Conservation (phyloP, 1,140 invertebrate species). For the Prorops nasuta region DNA sequence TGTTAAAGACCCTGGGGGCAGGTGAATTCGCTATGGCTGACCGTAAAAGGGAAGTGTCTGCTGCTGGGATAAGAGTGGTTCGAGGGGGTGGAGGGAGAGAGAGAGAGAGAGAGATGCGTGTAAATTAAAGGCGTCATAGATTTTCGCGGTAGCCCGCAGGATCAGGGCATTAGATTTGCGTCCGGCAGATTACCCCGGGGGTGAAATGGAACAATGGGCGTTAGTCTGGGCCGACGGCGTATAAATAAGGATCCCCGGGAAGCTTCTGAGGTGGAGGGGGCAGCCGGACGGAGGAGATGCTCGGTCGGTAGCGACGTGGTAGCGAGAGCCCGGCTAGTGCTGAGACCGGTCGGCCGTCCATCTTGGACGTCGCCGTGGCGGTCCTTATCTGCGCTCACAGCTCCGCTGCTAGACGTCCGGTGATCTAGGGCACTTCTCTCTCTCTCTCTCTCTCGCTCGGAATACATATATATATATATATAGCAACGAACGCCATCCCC, state of each 20-base stretch:
- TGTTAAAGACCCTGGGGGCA: too few species aligned
- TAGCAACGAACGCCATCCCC: too few species aligned
- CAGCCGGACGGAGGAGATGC: conserved; percentile 29
- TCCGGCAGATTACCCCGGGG: conserved; percentile 54
- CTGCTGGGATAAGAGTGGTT: background rate
- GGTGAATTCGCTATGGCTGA: too few species aligned
- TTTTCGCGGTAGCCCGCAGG: conserved; percentile 56
- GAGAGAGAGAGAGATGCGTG: conserved; percentile 28
- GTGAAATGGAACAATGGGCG: conserved; percentile 57
- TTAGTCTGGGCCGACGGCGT: conserved; percentile 53
- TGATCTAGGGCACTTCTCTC: conserved; percentile 52
- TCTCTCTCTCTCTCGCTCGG: conserved; percentile 11
- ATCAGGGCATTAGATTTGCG: conserved; percentile 58
- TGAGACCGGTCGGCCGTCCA: conserved; percentile 53
- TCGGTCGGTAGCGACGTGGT: conserved; percentile 31
- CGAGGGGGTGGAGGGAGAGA: background rate
- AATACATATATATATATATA: too few species aligned
- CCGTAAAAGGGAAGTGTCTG: background rate
- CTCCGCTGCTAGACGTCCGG: conserved; percentile 54
- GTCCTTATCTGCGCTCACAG: conserved; percentile 57
- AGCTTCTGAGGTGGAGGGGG: conserved; percentile 32
- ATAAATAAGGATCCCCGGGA: conserved; percentile 57
- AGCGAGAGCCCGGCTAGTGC: conserved; percentile 39
- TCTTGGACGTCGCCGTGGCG: conserved; percentile 55
- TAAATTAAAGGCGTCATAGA: conserved; percentile 57